Conservation (phyloP, 2,797 vertebrate species). For the Eurystomus glaucurus region DNA sequence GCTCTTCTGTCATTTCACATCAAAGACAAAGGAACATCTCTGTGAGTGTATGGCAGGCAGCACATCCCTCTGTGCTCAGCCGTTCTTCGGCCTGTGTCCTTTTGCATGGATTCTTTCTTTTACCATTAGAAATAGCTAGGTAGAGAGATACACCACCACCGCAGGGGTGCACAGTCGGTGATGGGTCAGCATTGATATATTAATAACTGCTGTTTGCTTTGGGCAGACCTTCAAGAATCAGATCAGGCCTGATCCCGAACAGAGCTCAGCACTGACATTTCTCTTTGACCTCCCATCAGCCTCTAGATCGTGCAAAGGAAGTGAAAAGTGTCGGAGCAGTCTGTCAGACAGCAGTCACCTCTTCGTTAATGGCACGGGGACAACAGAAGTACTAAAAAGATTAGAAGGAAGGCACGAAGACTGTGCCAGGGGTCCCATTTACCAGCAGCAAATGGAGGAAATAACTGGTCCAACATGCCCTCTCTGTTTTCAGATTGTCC, state of each 20-base stretch:
- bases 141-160: rapidly evolving
- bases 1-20: neutral
- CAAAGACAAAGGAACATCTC: neutral
- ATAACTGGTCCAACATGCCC: neutral
- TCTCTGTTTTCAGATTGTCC: neutral
- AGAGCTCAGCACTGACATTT: neutral
- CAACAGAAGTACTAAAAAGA: neutral
- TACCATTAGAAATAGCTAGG: neutral
- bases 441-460: neutral
- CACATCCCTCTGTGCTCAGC: neutral
- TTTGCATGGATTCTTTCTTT: neutral
- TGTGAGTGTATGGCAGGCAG: neutral
- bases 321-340: neutral
- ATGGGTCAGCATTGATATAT: rapidly evolving
- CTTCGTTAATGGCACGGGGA: neutral
- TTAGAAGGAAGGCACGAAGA: neutral
- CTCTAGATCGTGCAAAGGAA: neutral
- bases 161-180: neutral
- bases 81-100: neutral
- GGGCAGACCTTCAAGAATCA: neutral
- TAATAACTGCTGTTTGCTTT: neutral
- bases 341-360: neutral
- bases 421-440: neutral
- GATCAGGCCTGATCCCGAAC: neutral
- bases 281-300: neutral